Base-by-base conservation (phyloP, 2,888 invertebrate species). In the Acanthacorydalis orientalis region DNA sequence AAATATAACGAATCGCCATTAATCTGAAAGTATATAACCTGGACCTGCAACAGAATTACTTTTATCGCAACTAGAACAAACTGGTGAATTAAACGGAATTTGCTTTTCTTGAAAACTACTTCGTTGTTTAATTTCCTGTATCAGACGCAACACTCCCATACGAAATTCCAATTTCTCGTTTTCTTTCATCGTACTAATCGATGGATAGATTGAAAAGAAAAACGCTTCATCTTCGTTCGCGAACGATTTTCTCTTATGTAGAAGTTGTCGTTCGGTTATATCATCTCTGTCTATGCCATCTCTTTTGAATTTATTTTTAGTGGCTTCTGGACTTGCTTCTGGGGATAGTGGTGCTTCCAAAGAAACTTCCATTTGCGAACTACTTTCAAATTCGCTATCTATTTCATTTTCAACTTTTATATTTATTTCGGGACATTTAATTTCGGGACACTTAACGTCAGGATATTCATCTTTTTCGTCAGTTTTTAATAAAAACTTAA, bases 221-320 rank as follows among this genome's bases (percentile, higher is more conserved):
- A 52, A 51, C 10, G 51, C 49, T 48, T 51, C 50, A 43, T 52
- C 51, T 42, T 52, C 52, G 32, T 49, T 50, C 32, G 44, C 35
- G 10, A 16, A 14, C n/a, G 7, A 12, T 37, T 35, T n/a, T 35
- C n/a, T 7, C 1, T n/a, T 14, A 12, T 37, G 7, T 37, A 37
- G 9, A 37, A 8, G 7, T 8, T 37, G n/a, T 37, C 6, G 7
- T n/a, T 37, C 37, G 1, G 10, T 9, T 37, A 12, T 14, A 14
- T 37, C 37, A 12, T 12, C n/a, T n/a, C n/a, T n/a, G n/a, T n/a
- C n/a, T n/a, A n/a, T n/a, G n/a, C n/a, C n/a, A n/a, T n/a, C 7
- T 2, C n/a, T 12, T 12, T 10, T 4, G 14, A 6, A 7, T 37
- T 9, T 37, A 12, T 37, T 37, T 37, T 10, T n/a, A 10, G 9